Conservation (phyloP, 2,888 invertebrate genomes). For the Heliconius charithonia region DNA sequence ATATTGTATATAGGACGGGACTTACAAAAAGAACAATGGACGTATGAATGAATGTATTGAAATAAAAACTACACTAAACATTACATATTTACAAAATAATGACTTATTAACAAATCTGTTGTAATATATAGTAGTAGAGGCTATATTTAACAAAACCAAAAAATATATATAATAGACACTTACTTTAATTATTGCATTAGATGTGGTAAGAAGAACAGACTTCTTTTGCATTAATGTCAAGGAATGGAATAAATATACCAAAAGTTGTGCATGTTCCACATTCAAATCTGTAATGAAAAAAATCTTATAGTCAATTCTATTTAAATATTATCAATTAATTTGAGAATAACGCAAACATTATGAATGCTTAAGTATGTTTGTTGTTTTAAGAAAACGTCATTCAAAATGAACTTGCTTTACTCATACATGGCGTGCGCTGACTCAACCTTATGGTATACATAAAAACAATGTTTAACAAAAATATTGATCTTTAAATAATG, state of each 20-base stretch:
- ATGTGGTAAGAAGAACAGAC: conserved; percentile 92
- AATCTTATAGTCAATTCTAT: neutral
- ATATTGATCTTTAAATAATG: too few relatives aligned
- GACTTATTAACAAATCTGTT: too few relatives aligned
- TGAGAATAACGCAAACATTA: neutral
- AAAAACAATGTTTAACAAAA: too few relatives aligned
- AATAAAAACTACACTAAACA: neutral
- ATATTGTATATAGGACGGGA: neutral
- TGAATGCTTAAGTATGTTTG: too few relatives aligned
- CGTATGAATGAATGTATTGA: neutral
- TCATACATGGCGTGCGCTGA: too few relatives aligned
- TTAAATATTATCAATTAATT: neutral
- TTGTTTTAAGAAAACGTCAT: too few relatives aligned
- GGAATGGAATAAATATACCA: conserved; percentile 97
- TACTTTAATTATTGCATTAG: conserved; percentile 86
- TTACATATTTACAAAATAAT: neutral
- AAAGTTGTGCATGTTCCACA: conserved; percentile 96
- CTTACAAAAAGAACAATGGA: neutral
- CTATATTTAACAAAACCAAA: neutral
- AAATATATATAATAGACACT: conserved; percentile 38
- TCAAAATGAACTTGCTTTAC: too few relatives aligned
- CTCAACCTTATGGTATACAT: too few relatives aligned
- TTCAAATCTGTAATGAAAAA: conserved; percentile 89
- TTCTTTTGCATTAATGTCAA: conserved; percentile 98
- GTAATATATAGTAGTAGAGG: too few relatives aligned